Evolutionary conservation across 2,797 vertebrate species (phyloP).

Genomic region (Notamacropus eugenii): DNA sequence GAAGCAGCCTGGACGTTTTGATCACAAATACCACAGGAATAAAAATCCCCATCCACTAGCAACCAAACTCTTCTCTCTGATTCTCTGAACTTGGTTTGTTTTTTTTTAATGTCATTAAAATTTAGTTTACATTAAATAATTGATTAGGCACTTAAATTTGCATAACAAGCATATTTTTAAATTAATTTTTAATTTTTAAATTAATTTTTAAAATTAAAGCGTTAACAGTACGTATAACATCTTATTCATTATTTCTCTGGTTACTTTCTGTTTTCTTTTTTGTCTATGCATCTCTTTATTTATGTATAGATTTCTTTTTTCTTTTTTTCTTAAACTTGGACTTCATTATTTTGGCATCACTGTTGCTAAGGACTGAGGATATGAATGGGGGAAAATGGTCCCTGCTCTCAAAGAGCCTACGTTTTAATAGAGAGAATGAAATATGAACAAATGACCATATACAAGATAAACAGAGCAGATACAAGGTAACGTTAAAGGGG

Average conservation of each 20-base stretch:
- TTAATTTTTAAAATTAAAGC: not conserved
- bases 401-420: not conserved
- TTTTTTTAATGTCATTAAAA: not conserved
- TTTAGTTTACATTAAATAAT: not conserved
- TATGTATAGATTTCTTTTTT: not conserved
- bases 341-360: not conserved
- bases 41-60: not conserved
- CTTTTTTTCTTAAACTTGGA: not conserved
- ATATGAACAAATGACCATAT: not conserved
- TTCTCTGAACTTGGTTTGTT: not conserved
- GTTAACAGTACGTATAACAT: not conserved
- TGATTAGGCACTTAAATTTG: not conserved
- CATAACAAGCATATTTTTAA: not conserved
- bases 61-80: not conserved
- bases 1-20: not conserved
- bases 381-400: not conserved
- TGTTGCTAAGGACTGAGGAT: not conserved
- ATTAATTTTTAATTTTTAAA: not conserved
- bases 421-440: not conserved
- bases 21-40: not conserved
- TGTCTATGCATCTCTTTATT: not conserved
- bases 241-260: not conserved
- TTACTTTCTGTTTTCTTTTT: not conserved
- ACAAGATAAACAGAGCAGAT: not conserved
- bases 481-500: not conserved